Base-by-base conservation (phyloP, 2,888 invertebrate species). In the Eumerus sabulonum region DNA sequence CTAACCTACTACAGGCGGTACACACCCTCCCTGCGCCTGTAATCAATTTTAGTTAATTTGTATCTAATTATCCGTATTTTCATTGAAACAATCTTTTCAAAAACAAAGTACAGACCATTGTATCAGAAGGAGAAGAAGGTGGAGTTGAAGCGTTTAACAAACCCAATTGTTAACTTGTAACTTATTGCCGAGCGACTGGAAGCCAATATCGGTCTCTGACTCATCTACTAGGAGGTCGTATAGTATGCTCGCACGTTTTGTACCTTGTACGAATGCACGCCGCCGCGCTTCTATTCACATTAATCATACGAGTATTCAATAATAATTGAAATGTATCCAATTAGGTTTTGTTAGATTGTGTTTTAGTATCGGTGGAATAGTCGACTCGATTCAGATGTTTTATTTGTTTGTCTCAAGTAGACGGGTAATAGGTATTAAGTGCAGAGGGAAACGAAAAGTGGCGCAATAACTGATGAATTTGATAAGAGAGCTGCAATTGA, bases 111-210 rank as follows among this genome's bases (percentile, higher is more conserved):
- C n/a, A n/a, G n/a, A n/a, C n/a, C n/a, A 63, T 45, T 63, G 38
- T 19, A 60, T 18, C 45, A n/a, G 40, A n/a, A 68, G 63, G 53
- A 77, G 40, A n/a, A 68, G 63, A 48, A 77, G 77, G 77, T 67
- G 77, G 77, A 63, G 59, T 36, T 40, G 27, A n/a, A 40, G 17
- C 9, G 57, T 63, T 57, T 63, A 68, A 68, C 63, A 53, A 48
- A 42, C 48, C 12, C 17, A 66, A 17, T 18, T 47, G 60, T 40
- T 13, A 62, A 53, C 67, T 73, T 72, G 77, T 67, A 47, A 53
- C 45, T 51, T 44, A 73, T n/a, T 73, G 35, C 11, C 18, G 12
- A 50, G 56, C 11, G 40, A 9, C 40, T 40, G 36, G 7, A 36
- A 36, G 36, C 36, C 11, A 40, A 11, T 1, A 40, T n/a, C n/a